Conservation (phyloP, 2,888 invertebrate genomes). For the Ormyrus rosae region DNA sequence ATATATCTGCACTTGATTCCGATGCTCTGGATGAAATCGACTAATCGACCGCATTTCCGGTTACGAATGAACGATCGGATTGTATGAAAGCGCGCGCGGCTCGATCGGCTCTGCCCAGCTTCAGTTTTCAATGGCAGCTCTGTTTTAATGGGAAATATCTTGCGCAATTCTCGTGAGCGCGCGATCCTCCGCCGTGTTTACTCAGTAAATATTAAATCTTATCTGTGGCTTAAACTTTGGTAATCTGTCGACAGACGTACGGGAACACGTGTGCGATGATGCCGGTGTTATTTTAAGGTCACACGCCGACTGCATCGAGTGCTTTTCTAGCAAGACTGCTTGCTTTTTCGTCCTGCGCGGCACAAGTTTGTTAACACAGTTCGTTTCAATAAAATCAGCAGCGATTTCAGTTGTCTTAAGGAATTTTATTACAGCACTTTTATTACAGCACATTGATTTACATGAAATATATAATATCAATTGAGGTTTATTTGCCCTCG, state of each 20-base stretch:
- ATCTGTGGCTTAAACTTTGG: constrained; percentile 46
- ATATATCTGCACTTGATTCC: constrained; percentile 24
- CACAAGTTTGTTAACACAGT: no score
- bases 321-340: constrained; percentile 10
- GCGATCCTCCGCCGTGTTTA: constrained; percentile 36
- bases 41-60: constrained; percentile 51
- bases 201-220: constrained; percentile 50
- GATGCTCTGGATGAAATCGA: constrained; percentile 33
- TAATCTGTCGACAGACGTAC: constrained; percentile 40
- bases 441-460: no score
- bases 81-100: constrained; percentile 7
- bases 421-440: no score
- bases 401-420: no score
- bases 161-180: constrained; percentile 3
- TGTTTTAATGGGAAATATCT: constrained; percentile 12
- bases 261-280: constrained; percentile 24
- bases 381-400: no score
- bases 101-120: constrained; percentile 25
- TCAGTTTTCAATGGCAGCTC: constrained; percentile 46
- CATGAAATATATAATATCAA: no score
- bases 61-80: constrained; percentile 40
- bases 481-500: no score
- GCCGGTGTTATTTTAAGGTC: constrained; percentile 47
- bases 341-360: constrained; percentile 20
- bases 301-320: constrained; percentile 5